These are phyloP conservation scores for Phrixothrix hirtus DNA, from an alignment of 2,888 invertebrate species.

Conservation along the genomic window DNA sequence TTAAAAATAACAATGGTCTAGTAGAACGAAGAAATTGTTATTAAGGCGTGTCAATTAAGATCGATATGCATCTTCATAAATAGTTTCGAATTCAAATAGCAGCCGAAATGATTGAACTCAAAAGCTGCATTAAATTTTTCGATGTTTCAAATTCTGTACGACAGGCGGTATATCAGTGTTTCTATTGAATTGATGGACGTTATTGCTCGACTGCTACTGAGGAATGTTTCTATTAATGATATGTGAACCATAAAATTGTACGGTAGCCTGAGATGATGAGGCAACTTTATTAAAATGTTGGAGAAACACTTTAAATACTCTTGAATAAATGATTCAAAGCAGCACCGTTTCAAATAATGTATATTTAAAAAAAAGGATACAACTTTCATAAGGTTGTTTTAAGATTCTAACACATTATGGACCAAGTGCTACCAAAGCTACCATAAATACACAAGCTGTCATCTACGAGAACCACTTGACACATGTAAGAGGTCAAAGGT, in stretches of 20 bases:
- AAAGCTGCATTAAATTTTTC: slow-evolving; percentile 20
- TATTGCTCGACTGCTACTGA: slow-evolving; percentile 29
- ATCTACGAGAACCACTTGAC: slow-evolving; percentile 23
- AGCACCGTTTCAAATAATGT: too few relatives aligned
- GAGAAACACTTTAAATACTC: too few relatives aligned
- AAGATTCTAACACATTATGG: neutral
- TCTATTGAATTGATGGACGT: slow-evolving; percentile 19
- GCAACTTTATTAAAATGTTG: too few relatives aligned
- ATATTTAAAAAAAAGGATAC: too few relatives aligned
- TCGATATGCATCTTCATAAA: slow-evolving; percentile 29
- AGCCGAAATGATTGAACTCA: slow-evolving; percentile 21
- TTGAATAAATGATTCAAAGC: too few relatives aligned
- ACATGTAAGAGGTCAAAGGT: slow-evolving; percentile 34
- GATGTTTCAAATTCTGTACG: slow-evolving; percentile 24
- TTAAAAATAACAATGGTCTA: slow-evolving; percentile 23
- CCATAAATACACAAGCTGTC: slow-evolving; percentile 34
- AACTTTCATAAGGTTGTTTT: too few relatives aligned
- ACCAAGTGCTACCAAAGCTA: slow-evolving; percentile 27
- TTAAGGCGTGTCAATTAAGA: slow-evolving; percentile 31
- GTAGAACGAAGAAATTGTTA: slow-evolving; percentile 25
- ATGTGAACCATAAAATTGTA: too few relatives aligned
- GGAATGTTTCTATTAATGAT: slow-evolving; percentile 24
- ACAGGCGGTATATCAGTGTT: slow-evolving; percentile 20
- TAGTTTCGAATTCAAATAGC: slow-evolving; percentile 24
- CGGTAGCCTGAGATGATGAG: too few relatives aligned